Base-by-base conservation (phyloP, 2,113 vertebrate genomes). In the Scopus umbretta region DNA sequence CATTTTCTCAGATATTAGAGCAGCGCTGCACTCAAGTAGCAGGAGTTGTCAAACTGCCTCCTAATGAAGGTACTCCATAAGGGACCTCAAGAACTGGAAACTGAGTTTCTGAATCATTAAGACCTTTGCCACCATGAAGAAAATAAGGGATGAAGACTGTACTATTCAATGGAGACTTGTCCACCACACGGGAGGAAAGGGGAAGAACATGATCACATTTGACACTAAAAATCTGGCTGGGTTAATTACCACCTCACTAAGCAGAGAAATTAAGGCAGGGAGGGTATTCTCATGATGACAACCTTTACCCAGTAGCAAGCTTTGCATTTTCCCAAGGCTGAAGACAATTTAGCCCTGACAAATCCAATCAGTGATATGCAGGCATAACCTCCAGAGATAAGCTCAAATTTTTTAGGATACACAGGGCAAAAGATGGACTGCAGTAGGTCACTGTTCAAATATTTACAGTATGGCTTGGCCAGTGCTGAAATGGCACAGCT, bases 401-500 rank as follows among this genome's bases (percentile, higher is more conserved):
- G 32, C 74, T 78, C 70, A 42, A 12, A 9, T 26, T 68, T 92
- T 95, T 94, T 55, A 89, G 76, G 85, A 49, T 40, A 11, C 66
- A 76, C 16, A 42, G 67, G 63, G 79, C 26, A 87, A 88, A 80
- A 88, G 73, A 88, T 26, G 59, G 70, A 93, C 71, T 90, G 59
- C 80, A 89, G 72, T 88, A 94, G 79, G 58, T 89, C 89, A 97
- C 19, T 55, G 59, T 65, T 61, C 90, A 97, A 97, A 95, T 94
- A 88, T 94, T 95, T 92, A 29, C 85, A 36, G 3, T 34, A 80
- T 32, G 87, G 29, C 56, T 81, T 73, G 80, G 58, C 88, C 80
- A 91, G 43, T 47, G 52, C 61, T 88, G 83, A 96, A 96, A 97
- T 96, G 88, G 86, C 88, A 85, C 38, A 27, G 22, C 40, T 95